phyloP scores from a whole-genome alignment of 2,888 invertebrate species.

The Aromia moschata region DNA sequence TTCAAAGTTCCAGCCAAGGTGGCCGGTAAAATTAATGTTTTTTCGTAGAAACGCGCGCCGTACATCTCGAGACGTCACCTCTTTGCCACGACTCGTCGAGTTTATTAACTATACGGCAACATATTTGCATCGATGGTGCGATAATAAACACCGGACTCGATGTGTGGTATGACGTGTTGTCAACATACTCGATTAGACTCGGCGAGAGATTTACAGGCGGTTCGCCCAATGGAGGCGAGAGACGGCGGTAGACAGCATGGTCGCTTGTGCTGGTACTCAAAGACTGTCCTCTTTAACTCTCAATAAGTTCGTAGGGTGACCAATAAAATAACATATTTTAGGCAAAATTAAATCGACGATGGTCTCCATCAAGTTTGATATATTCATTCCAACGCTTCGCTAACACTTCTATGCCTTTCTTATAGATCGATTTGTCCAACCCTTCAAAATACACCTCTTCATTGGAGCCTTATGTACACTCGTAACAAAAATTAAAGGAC shows the following conservation, averaged over 20 bases:
- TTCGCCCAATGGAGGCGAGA: constrained; percentile 15
- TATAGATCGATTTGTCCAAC: too few species aligned
- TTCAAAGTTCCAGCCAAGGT: neutral
- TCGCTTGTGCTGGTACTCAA: constrained; percentile 2
- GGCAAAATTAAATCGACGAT: too few species aligned
- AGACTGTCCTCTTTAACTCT: constrained; percentile 4
- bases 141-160: constrained; percentile 24
- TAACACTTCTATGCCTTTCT: too few species aligned
- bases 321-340: too few species aligned
- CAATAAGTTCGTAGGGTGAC: too few species aligned
- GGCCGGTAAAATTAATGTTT: constrained; percentile 1
- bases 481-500: too few species aligned
- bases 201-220: constrained; percentile 22
- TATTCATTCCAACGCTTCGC: too few species aligned
- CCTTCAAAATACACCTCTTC: too few species aligned
- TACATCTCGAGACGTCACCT: constrained; percentile 11
- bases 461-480: too few species aligned
- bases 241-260: constrained; percentile 6
- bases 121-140: constrained; percentile 21
- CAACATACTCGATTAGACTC: constrained; percentile 30
- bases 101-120: constrained; percentile 18
- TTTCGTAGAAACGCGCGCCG: constrained; percentile 19
- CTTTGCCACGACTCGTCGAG: constrained; percentile 8
- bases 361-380: too few species aligned
- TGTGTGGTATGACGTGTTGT: constrained; percentile 21